A percentile compares a stretch with the other conserved stretches of the same genome.
Evolutionary conservation across 2,113 vertebrate genomes (phyloP).

Genomic region (Apteryx mantelli): DNA sequence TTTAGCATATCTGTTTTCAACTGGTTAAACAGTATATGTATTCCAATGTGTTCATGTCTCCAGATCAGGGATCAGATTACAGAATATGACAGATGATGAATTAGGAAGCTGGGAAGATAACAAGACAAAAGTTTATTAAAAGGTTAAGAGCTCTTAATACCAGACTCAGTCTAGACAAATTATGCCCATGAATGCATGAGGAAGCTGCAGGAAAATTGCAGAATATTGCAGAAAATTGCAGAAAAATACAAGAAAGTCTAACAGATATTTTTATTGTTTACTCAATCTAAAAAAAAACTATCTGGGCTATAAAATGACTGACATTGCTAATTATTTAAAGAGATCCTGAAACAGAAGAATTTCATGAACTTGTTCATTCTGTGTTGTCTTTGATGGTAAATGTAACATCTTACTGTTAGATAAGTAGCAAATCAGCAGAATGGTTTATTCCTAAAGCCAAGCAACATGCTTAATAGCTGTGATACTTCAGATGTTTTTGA

Average conservation of each 20-base stretch:
- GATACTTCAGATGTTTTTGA: not conserved
- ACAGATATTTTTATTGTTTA: not conserved
- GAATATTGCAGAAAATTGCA: too few species aligned
- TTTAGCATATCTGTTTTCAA: slow-evolving; percentile 45
- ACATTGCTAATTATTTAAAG: not conserved
- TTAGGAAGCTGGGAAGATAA: not conserved
- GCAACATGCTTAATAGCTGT: not conserved
- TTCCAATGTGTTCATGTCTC: not conserved
- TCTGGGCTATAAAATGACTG: not conserved
- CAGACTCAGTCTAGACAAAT: slow-evolving; percentile 7
- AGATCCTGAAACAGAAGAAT: not conserved
- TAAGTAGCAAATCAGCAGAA: not conserved
- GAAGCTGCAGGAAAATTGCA: not conserved
- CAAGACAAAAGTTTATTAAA: slow-evolving; percentile 26
- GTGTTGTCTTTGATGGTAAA: not conserved
- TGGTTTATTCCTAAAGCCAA: not conserved
- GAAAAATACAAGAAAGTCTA: not conserved
- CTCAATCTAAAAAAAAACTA: not conserved
- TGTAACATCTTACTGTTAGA: not conserved
- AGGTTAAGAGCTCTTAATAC: slow-evolving; percentile 19
- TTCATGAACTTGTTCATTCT: not conserved
- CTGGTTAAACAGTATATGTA: not conserved
- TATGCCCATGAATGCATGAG: not conserved
- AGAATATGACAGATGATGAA: slow-evolving; percentile 25
- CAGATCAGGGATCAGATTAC: not conserved